Evolutionary conservation across 2,888 invertebrate genomes (phyloP), one percentile per base, ranked within the genome.

Genomic region (Drymonia ruficornis): DNA sequence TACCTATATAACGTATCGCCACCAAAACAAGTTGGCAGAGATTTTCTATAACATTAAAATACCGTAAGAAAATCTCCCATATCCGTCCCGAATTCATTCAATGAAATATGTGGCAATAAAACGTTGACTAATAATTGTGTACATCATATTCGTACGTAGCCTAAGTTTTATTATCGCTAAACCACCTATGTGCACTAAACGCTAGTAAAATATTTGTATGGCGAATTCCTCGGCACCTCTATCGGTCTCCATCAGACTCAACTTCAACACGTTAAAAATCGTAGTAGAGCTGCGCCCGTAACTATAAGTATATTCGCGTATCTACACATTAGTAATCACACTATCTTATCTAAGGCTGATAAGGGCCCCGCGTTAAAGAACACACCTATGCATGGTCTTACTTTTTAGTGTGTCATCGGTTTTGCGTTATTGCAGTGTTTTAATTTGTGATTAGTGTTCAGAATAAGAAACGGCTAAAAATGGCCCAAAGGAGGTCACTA

Each of bases 271-370:
- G 5, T 23, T 23, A 2, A 23, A 23, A 2, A 4, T 23, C 23
- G 7, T 23, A 7, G 23, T 23, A 23, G 23, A 23, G 23, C 23
- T 23, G 3, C n/a, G 38, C 2, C n/a, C 1, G n/a, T 38, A 38
- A 9, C 38, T 31, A 31, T 31, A 31, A 9, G 4, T 23, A 29
- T 46, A 52, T 15, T 47, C 19, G 40, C 34, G 3, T 63, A 64
- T 64, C 50, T 72, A 67, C 72, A 65, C 73, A 78, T 85, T 84
- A 84, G 67, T 84, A 86, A 87, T 80, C 78, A 62, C 54, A 53
- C 60, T 89, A 91, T 91, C 91, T 90, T 89, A 91, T 90, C 89
- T 74, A 38, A 34, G 53, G 50, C 54, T 72, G 89, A 90, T 90
- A 90, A 86, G 76, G 50, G 52, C 53, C 55, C 53, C 57, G 69